Percentiles rank a stretch among this genome's conserved stretches.
Evolutionary conservation across 2,888 invertebrate species (phyloP).

Genomic region (Volucella inflata): DNA sequence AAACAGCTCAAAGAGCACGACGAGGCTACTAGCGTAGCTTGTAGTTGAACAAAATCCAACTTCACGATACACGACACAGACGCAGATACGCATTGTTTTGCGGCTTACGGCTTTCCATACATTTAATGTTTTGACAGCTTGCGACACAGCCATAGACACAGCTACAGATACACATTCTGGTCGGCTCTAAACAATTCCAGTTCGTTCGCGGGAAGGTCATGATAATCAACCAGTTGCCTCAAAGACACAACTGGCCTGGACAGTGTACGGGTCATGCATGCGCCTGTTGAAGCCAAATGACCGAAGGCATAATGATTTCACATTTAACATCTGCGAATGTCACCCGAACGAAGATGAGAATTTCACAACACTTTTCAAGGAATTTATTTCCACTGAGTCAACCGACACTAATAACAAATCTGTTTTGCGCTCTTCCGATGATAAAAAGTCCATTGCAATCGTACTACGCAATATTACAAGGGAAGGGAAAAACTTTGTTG

Average conservation of each 20-base stretch:
- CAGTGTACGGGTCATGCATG: constrained; percentile 6
- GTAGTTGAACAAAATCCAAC: too few species aligned
- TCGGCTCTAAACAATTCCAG: neutral
- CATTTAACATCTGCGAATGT: too few species aligned
- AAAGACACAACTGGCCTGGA: constrained; percentile 24
- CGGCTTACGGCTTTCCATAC: too few species aligned
- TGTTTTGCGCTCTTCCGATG: neutral
- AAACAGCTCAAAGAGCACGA: too few species aligned
- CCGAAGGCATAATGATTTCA: neutral
- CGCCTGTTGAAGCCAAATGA: neutral
- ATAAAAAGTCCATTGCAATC: constrained; percentile 15
- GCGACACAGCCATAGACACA: neutral
- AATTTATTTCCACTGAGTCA: constrained; percentile 5
- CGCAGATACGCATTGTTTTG: too few species aligned
- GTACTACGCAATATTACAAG: neutral
- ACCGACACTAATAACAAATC: neutral
- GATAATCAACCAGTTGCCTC: constrained; percentile 12
- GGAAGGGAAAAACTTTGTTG: constrained; percentile 23
- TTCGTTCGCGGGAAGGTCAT: constrained; percentile 10
- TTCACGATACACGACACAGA: too few species aligned
- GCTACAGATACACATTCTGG: constrained; percentile 16
- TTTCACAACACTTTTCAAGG: neutral
- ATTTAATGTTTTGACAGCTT: too few species aligned
- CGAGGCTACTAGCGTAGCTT: too few species aligned
- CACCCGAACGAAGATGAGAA: neutral